Evolutionary conservation across 2,888 invertebrate species (phyloP).

Genomic region (Sphinx pinastri): DNA sequence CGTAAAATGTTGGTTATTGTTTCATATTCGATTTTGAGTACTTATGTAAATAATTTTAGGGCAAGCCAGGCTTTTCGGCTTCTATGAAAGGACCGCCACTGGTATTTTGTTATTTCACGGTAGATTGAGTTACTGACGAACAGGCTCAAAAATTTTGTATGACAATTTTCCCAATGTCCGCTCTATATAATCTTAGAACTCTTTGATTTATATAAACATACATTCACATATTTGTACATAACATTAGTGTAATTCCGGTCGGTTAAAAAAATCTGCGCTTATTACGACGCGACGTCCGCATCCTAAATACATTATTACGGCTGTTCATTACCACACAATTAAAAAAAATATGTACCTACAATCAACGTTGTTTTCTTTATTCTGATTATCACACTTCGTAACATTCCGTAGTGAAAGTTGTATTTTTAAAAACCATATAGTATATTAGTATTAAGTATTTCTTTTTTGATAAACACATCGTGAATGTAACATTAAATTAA

Average conservation of each 20-base stretch:
- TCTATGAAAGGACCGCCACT: too few relatives aligned
- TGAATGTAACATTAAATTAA: constrained; percentile 11
- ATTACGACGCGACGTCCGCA: constrained; percentile 48
- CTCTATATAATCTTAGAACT: too few relatives aligned
- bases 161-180: too few relatives aligned
- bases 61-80: too few relatives aligned
- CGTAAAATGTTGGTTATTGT: too few relatives aligned
- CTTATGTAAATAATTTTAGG: too few relatives aligned
- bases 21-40: too few relatives aligned
- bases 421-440: not conserved
- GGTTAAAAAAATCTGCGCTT: constrained; percentile 55
- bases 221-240: constrained; percentile 43
- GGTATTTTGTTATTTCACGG: too few relatives aligned
- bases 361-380: not conserved
- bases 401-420: not conserved
- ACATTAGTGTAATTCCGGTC: constrained; percentile 53
- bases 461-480: not conserved
- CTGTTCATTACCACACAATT: not conserved
- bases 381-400: not conserved
- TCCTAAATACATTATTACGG: constrained; percentile 38
- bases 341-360: not conserved
- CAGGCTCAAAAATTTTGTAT: too few relatives aligned
- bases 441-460: not conserved
- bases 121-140: too few relatives aligned
- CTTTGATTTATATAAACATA: constrained; percentile 35